Evolutionary conservation across 2,888 invertebrate species (phyloP).

Genomic region (Drosophila leonis): DNA sequence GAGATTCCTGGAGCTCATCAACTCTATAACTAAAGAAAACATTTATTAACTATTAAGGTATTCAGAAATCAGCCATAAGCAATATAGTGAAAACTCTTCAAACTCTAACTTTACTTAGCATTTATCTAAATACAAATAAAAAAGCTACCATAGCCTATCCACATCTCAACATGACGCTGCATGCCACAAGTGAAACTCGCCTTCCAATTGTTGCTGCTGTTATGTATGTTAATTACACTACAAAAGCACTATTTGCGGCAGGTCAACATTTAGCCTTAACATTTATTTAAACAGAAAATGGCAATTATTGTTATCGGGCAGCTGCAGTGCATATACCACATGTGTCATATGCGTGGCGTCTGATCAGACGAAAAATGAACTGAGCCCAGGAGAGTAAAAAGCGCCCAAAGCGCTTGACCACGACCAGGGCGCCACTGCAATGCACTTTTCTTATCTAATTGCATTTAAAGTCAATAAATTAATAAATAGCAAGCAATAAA

Average conservation of each 20-base stretch:
- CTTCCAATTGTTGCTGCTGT: neutral
- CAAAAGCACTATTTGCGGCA: neutral
- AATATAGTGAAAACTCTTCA: no score
- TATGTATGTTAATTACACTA: neutral
- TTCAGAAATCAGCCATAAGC: no score
- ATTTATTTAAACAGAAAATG: conserved; percentile 32
- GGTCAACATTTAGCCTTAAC: conserved; percentile 16
- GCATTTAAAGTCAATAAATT: conserved; percentile 80
- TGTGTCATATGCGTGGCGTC: conserved; percentile 55
- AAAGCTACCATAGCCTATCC: no score
- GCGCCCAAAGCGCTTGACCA: conserved; percentile 40
- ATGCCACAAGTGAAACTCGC: neutral
- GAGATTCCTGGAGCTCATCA: neutral
- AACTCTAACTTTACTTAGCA: no score
- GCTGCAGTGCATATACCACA: conserved; percentile 57
- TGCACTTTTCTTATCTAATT: conserved; percentile 82
- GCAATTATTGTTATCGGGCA: conserved; percentile 58
- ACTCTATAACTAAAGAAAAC: no score
- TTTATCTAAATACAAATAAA: no score
- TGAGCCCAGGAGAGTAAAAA: conserved; percentile 27
- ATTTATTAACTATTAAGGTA: neutral
- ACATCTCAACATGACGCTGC: neutral
- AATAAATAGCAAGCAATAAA: conserved; percentile 84
- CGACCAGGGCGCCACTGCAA: conserved; percentile 47
- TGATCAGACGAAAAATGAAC: conserved; percentile 59